Conservation (phyloP, 2,888 invertebrate species). For the Phengaris alcon region DNA sequence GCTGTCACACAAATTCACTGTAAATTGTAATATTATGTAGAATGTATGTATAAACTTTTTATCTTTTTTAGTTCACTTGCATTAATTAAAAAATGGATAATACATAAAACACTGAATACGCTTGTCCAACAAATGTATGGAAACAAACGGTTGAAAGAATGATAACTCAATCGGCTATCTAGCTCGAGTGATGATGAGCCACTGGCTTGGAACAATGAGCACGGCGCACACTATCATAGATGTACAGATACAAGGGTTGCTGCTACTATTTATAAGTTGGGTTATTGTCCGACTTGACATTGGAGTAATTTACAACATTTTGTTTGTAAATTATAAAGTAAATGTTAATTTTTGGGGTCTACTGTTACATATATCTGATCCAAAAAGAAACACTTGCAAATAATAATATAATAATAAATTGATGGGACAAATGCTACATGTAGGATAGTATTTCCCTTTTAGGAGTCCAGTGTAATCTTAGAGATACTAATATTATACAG, state of each 20-base stretch:
- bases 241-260: conserved; percentile 37
- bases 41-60: not conserved
- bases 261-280: conserved; percentile 29
- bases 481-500: too few species aligned
- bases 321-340: not conserved
- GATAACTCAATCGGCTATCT: conserved; percentile 47
- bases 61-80: not conserved
- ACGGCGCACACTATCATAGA: conserved; percentile 53
- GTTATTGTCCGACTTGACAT: conserved; percentile 22
- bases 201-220: conserved; percentile 73
- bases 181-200: conserved; percentile 62
- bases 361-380: too few species aligned
- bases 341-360: not conserved
- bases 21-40: not conserved
- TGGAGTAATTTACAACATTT: conserved; percentile 2
- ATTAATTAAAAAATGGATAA: not conserved
- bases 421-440: too few species aligned
- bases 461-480: too few species aligned
- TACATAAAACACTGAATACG: not conserved
- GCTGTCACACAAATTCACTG: not conserved
- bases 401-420: too few species aligned
- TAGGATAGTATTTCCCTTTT: too few species aligned
- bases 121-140: not conserved
- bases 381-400: too few species aligned
- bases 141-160: conserved; percentile 15